phyloP scores from a whole-genome alignment of 2,113 vertebrate species.

The Megaceryle torquata region DNA sequence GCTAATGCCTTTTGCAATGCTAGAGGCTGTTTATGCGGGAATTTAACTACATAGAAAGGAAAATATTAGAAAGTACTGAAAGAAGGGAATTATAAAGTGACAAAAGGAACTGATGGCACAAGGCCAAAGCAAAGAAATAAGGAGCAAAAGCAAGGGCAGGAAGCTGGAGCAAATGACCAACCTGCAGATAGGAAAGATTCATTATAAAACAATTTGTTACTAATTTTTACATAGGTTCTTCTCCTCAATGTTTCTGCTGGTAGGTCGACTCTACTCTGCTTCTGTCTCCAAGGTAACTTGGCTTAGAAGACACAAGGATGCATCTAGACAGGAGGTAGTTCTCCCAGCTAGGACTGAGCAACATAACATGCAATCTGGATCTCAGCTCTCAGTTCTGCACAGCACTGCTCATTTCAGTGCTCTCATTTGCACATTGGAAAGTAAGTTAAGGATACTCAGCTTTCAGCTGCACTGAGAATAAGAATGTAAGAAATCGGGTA shows the following conservation, averaged over 20 bases:
- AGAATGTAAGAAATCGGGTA: background rate
- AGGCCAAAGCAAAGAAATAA: background rate
- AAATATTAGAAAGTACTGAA: background rate
- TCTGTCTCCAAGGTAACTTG: background rate
- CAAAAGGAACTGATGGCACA: background rate
- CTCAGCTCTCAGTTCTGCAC: background rate
- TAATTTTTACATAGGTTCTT: background rate
- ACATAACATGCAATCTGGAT: rapidly evolving
- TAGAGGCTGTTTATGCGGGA: background rate
- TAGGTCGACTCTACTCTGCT: background rate
- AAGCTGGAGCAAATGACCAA: background rate
- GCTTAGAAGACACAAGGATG: background rate
- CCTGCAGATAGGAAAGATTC: background rate
- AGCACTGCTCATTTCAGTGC: background rate
- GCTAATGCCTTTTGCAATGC: background rate
- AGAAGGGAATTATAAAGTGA: background rate
- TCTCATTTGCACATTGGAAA: background rate
- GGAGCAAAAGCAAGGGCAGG: background rate
- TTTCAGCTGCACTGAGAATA: background rate
- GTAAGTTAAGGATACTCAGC: background rate
- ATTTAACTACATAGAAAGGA: background rate
- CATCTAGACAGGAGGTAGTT: background rate
- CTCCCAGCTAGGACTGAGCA: background rate
- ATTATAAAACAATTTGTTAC: background rate
- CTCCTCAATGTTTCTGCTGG: background rate